phyloP scores from a whole-genome alignment of 2,888 invertebrate species.

The Nymphalis urticae region DNA sequence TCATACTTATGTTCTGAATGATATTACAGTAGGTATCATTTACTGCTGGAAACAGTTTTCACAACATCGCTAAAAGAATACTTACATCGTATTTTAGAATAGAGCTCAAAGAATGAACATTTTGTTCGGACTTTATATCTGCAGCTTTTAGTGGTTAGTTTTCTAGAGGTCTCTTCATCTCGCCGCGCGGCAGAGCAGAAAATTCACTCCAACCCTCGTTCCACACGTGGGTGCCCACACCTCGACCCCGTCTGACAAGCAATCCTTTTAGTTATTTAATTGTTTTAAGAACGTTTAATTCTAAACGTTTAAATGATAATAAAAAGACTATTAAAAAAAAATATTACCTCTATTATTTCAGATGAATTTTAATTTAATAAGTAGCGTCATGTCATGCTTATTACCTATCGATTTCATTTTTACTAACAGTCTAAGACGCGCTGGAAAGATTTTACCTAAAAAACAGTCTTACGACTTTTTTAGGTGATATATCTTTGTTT shows the following conservation, averaged over 20 bases:
- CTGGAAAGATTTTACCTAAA: too few species aligned
- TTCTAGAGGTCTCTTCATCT: conserved; percentile 63
- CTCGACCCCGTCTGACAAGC: conserved; percentile 40
- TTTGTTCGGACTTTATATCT: conserved; percentile 38
- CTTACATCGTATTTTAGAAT: conserved; percentile 20
- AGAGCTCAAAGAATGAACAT: conserved; percentile 23
- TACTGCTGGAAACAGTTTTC: background rate
- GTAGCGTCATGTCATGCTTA: too few species aligned
- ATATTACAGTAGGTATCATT: background rate
- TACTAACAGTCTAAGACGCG: too few species aligned
- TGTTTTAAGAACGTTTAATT: conserved; percentile 5
- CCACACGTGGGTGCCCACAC: conserved; percentile 59
- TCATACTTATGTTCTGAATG: background rate
- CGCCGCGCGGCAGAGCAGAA: conserved; percentile 65
- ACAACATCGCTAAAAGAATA: conserved; percentile 4
- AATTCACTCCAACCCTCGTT: conserved; percentile 69
- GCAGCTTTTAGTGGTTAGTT: conserved; percentile 51
- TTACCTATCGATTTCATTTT: too few species aligned
- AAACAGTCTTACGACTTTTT: too few species aligned
- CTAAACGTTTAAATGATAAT: background rate
- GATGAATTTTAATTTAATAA: too few species aligned
- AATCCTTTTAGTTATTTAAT: conserved; percentile 30
- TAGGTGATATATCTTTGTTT: too few species aligned
- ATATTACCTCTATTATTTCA: background rate
- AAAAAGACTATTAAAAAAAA: background rate